phyloP scores from a whole-genome alignment of 35 echinoderm and acorn worm genomes.

The Apostichopus californicus region DNA sequence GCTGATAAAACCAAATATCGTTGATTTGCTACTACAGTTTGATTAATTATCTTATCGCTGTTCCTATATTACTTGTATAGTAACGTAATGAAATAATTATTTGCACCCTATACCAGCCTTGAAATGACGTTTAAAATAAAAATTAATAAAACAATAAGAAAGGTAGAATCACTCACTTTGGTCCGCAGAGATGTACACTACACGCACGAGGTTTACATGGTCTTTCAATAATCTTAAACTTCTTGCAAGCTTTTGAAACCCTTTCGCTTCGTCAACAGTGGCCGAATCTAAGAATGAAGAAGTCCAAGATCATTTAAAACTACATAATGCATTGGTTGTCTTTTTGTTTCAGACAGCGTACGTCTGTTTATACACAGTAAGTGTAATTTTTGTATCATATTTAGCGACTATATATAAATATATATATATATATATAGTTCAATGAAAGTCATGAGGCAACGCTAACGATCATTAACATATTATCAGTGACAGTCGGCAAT shows the following conservation, averaged over 20 bases:
- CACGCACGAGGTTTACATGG: neutral
- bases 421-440: too few species aligned
- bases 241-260: neutral
- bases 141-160: neutral
- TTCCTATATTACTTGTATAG: neutral
- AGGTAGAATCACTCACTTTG: neutral
- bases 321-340: neutral
- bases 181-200: neutral
- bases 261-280: neutral
- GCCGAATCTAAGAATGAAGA: neutral
- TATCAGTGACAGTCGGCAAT: too few species aligned
- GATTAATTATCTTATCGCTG: too few species aligned
- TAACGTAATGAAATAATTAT: neutral
- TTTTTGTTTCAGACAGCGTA: too few species aligned
- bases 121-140: too few species aligned
- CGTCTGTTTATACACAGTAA: too few species aligned
- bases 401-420: too few species aligned
- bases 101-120: neutral
- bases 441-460: too few species aligned
- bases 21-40: neutral
- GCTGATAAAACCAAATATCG: neutral
- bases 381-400: too few species aligned
- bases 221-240: neutral
- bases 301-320: neutral
- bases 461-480: too few species aligned